These are phyloP conservation scores for Sinohyriopsis cumingii DNA, from an alignment of 2,888 invertebrate genomes.

Conservation along the genomic window DNA sequence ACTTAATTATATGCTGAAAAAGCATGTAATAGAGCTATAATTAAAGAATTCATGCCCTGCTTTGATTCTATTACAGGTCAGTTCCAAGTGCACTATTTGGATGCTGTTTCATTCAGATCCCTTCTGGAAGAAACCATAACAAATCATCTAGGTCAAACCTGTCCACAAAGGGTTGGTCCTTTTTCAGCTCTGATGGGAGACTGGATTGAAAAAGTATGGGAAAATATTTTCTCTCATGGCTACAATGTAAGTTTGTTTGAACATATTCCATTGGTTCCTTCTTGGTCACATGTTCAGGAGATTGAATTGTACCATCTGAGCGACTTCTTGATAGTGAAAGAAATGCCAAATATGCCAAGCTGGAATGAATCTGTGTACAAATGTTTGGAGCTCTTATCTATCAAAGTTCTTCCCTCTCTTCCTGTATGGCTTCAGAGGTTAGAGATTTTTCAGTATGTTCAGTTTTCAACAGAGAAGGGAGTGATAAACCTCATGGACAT, in stretches of 20 bases:
- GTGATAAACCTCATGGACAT: background rate
- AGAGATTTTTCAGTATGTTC: background rate
- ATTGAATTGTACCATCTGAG: conserved; percentile 3
- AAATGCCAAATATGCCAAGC: background rate
- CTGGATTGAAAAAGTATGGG: conserved; percentile 5
- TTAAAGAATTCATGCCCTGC: too few relatives aligned
- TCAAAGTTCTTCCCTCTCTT: conserved; percentile 1
- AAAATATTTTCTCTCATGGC: background rate
- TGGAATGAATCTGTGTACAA: background rate
- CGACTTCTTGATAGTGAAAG: conserved; percentile 2
- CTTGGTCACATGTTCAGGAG: background rate
- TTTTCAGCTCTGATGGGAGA: background rate
- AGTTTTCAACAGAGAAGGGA: background rate
- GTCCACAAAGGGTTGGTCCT: too few relatives aligned
- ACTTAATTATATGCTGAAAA: too few relatives aligned
- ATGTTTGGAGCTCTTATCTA: background rate
- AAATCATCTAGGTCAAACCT: too few relatives aligned
- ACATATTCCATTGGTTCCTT: conserved; percentile 10
- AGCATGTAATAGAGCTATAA: too few relatives aligned
- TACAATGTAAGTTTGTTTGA: conserved; percentile 1
- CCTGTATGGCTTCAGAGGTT: background rate
- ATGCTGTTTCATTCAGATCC: too few relatives aligned
- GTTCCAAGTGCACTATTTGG: too few relatives aligned
- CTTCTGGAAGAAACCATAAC: too few relatives aligned
- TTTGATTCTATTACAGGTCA: too few relatives aligned